These are phyloP conservation scores for Heliconius erato DNA, from an alignment of 2,888 invertebrate genomes.

Conservation along the genomic window DNA sequence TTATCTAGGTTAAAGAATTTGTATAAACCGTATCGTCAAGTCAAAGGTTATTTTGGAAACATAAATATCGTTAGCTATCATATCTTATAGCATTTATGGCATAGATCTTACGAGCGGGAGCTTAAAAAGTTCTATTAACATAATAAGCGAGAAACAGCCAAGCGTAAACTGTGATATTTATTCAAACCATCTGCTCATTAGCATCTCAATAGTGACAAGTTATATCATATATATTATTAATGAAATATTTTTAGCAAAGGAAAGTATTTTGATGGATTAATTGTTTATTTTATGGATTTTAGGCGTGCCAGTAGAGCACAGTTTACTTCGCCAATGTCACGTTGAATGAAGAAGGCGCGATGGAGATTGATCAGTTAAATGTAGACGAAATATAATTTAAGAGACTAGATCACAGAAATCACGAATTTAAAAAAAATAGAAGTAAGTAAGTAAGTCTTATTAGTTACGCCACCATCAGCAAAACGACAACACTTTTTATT, in stretches of 20 bases:
- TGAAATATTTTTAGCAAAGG: neutral
- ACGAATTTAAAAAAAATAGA: too few species aligned
- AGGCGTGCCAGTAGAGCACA: too few species aligned
- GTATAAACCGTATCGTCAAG: neutral
- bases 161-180: slow-evolving; percentile 19
- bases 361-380: too few species aligned
- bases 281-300: too few species aligned
- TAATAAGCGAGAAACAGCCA: slow-evolving; percentile 34
- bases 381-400: too few species aligned
- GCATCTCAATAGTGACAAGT: neutral
- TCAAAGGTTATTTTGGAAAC: slow-evolving; percentile 38
- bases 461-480: too few species aligned
- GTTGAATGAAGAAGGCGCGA: too few species aligned
- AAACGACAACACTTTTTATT: too few species aligned
- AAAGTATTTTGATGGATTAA: neutral
- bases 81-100: slow-evolving; percentile 33
- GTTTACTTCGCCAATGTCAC: too few species aligned
- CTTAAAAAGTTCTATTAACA: slow-evolving; percentile 35
- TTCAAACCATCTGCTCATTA: slow-evolving; percentile 1
- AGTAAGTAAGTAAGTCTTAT: too few species aligned
- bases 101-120: neutral
- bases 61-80: slow-evolving; percentile 32
- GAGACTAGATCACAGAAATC: too few species aligned
- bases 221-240: slow-evolving; percentile 3
- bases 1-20: neutral